Evolutionary conservation across 2,797 vertebrate species (phyloP), one percentile per base, ranked within the genome.

Genomic region (Arnoldichthys spilopterus): DNA sequence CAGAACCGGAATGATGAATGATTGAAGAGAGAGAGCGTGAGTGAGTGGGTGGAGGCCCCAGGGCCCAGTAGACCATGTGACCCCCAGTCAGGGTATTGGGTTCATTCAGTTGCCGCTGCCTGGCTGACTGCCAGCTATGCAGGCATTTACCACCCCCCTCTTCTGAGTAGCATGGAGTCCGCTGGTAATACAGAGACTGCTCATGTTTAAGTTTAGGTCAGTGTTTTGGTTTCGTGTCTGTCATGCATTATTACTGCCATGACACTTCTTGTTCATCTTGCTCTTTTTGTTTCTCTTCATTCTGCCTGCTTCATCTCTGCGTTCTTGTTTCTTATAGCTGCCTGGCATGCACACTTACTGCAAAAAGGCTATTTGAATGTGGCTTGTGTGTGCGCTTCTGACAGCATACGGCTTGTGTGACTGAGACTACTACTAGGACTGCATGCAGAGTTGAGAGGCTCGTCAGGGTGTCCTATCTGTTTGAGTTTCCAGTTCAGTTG

Each of bases 31-130:
- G 51, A 63, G 74, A 22, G 79, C 81, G 83, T 20, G 77, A 82
- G 84, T 82, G 83, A 73, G 88, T 86, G 87, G 88, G 89, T 85
- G 78, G 89, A 88, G 88, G 87, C 89, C 84, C 85, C 85, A 75
- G 87, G 89, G 88, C 88, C 81, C 84, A 20, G 30, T 56, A 84
- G 84, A 91, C 89, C 92, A 92, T 93, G 92, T 94, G 93, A 94
- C 91, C 88, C 11, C 78, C 87, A 87, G 92, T 91, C 88, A 87
- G 92, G 91, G 91, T 93, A 94, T 90, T 90, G 92, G 91, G 93
- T 94, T 93, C 91, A 93, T 93, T 92, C 89, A 92, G 91, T 91
- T 90, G 91, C 88, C 89, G 85, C 86, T 91, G 84, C 87, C 87
- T 91, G 85, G 88, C 87, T 85, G 53, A 22, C 84, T 91, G 93